Evolutionary conservation across 2,113 vertebrate species (phyloP), one percentile per base, ranked within the genome.

Genomic region (Mungos mungo): DNA sequence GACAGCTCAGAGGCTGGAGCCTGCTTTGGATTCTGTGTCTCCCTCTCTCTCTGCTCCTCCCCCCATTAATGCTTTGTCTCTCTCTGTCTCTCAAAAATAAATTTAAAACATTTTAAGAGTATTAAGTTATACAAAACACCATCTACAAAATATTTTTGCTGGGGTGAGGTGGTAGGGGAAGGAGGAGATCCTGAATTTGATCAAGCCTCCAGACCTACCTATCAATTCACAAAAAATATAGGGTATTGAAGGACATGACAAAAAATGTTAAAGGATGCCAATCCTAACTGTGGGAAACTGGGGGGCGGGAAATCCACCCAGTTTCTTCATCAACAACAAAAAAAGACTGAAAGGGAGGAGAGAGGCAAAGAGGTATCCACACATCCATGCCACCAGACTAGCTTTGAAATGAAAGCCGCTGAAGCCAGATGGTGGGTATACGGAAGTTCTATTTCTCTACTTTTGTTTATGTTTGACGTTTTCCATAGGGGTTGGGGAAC

Each of bases 401-500:
- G 88, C 52, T 65, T 25, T 47, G 23, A 82, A 52, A 0, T 47
- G 41, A 88, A 4, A 93, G 71, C 76, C 74, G 21, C 7, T 71
- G 35, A 91, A 72, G 76, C 31, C 60, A 83, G 71, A 63, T 47
- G 68, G 86, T 35, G 13, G 68, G 12, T 45, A 89, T 14, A 38
- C 25, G 3, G 41, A 15, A 83, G 16, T 79, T 92, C 54, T 77
- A n/a, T 77, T 90, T 69, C 8, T 35, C 47, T 86, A 74, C 57
- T 91, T 96, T 91, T 90, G 47, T 92, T 74, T 95, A 50, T n/a
- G 38, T 90, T 60, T 88, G 47, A 88, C 74, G 86, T 86, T 92
- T 76, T 68, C 60, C 50, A 77, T 63, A 12, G 74, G 27, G 19
- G 4, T 10, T 83, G 57, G 35, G 9, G 19, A 60, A 10, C n/a